Percentiles rank a stretch among this genome's conserved stretches.
phyloP scores from a whole-genome alignment of 1,140 invertebrate species.

The Drosophila pruinosa region DNA sequence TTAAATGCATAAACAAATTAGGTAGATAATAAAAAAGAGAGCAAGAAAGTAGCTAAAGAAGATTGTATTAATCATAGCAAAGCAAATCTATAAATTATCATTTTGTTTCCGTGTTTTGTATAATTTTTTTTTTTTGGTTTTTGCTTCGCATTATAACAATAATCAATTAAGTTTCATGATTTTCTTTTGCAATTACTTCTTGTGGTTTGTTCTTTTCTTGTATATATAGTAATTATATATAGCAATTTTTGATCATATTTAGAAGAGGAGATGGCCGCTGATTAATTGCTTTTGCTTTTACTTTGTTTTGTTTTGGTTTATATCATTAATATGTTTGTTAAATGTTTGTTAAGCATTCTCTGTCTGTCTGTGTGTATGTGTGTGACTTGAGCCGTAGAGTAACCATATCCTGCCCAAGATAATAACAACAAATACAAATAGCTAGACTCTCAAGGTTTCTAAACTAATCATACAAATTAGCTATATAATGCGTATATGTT shows the following conservation, averaged over 20 bases:
- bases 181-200: constrained; percentile 69
- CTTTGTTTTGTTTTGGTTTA: constrained; percentile 19
- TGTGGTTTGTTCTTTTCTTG: constrained; percentile 1
- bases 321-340: constrained; percentile 9
- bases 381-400: constrained; percentile 28
- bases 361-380: constrained; percentile 10
- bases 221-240: constrained; percentile 34
- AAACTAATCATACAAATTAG: constrained; percentile 52
- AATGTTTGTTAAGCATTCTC: constrained; percentile 18
- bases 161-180: constrained; percentile 78
- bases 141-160: constrained; percentile 82
- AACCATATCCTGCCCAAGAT: constrained; percentile 27
- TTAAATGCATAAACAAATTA: constrained; percentile 61
- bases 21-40: constrained; percentile 12
- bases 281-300: constrained; percentile 39
- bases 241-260: constrained; percentile 49
- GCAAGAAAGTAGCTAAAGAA: constrained; percentile 5
- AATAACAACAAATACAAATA: constrained; percentile 37
- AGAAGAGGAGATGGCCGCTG: constrained; percentile 11
- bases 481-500: constrained; percentile 52
- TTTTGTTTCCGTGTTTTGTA: constrained; percentile 22
- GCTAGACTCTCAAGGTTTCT: constrained; percentile 44
- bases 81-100: constrained; percentile 29
- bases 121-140: constrained; percentile 20
- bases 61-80: constrained; percentile 8